Evolutionary conservation across 2,797 vertebrate species (phyloP), one percentile per base, ranked within the genome.

Genomic region (Merluccius polli): DNA sequence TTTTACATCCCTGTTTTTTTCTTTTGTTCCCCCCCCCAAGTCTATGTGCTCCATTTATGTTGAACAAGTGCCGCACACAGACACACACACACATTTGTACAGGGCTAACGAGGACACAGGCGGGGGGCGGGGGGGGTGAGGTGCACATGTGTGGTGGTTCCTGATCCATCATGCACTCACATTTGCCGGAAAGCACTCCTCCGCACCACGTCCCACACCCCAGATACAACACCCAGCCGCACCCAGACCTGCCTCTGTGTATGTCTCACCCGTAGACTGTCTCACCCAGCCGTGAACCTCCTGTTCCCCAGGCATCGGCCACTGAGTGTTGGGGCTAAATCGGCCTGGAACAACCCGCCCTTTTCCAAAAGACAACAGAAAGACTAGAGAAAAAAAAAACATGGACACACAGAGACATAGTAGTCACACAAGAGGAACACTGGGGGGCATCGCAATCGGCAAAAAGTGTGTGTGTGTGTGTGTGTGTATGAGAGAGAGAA

Each of bases 11-110:
- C 4, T 13, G 12, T n/a, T n/a, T n/a, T n/a, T n/a, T n/a, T n/a
- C n/a, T n/a, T n/a, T n/a, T n/a, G 32, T 33, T 33, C 15, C 44
- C 16, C 16, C 18, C 18, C 3, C 44, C 44, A 24, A 65, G 59
- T 27, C 24, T 24, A n/a, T 65, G 24, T 29, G 59, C 59, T 27
- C 24, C n/a, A 65, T 65, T 65, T 65, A 65, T 65, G 24, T 65
- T 27, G n/a, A 12, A 65, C 24, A 24, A 10, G 52, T 59, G 44
- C 18, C 69, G 21, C 16, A 36, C 30, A 36, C 70, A 36, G 32
- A 36, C 69, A 79, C 78, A 79, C 1, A 76, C 69, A 77, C 72
- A 71, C 30, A 52, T 4, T 7, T 36, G 11, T 41, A 67, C 36
- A 59, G 52, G 73, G 8, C 33, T 35, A 48, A 48, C 44, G 44